A percentile compares a stretch with the other conserved stretches of the same genome.
These are phyloP conservation scores for Distichodus sexfasciatus DNA, from an alignment of 2,797 vertebrate species.

Conservation along the genomic window DNA sequence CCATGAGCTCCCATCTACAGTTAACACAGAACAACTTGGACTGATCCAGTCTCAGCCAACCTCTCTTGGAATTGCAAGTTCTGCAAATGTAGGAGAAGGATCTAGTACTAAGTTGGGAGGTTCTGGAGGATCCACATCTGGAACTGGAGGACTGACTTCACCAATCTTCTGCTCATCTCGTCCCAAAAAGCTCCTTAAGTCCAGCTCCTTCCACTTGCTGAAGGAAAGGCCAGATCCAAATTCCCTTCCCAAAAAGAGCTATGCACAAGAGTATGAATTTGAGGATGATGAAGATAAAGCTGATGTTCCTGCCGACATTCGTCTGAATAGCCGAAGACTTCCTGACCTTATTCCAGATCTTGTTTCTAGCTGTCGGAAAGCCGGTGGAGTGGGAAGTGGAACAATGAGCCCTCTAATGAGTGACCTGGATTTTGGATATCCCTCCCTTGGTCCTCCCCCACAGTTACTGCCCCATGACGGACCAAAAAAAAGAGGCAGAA, in stretches of 20 bases:
- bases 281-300: conserved; percentile 93
- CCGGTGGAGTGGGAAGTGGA: conserved; percentile 66
- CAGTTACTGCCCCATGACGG: conserved; percentile 76
- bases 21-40: conserved; percentile 90
- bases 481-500: conserved; percentile 86
- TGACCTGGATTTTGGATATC: conserved; percentile 85
- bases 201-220: conserved; percentile 88
- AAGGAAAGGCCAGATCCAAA: conserved; percentile 86
- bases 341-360: conserved; percentile 85
- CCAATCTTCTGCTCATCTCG: conserved; percentile 93
- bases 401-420: conserved; percentile 84
- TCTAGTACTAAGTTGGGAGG: conserved; percentile 67
- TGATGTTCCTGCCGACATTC: conserved; percentile 87
- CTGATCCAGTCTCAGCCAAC: conserved; percentile 82
- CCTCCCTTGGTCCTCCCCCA: conserved; percentile 71
- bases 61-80: conserved; percentile 69
- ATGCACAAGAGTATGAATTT: conserved; percentile 95
- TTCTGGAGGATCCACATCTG: conserved; percentile 54
- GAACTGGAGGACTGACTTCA: conserved; percentile 79
- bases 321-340: conserved; percentile 86
- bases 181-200: conserved; percentile 93
- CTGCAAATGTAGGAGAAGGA: conserved; percentile 63
- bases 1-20: conserved; percentile 87
- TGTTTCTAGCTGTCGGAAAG: conserved; percentile 89
- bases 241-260: conserved; percentile 88